These are phyloP conservation scores for Trichopria drosophilae DNA, from an alignment of 2,888 invertebrate species.

Conservation along the genomic window DNA sequence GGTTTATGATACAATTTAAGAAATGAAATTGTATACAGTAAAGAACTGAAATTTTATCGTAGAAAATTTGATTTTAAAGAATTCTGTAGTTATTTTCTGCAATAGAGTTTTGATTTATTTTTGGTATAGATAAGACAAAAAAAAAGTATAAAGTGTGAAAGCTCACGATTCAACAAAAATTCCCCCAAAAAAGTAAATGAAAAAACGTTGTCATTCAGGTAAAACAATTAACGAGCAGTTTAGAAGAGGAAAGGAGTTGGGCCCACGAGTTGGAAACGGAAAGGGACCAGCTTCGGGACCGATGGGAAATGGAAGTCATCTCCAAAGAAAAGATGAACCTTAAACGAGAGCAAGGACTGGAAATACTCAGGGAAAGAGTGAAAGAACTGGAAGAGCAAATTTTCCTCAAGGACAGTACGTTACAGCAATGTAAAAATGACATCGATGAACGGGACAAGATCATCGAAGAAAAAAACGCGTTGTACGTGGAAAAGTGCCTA, in stretches of 20 bases:
- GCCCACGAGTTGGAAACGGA: slow-evolving; percentile 52
- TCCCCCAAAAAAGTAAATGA: no score
- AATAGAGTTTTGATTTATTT: no score
- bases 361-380: slow-evolving; percentile 44
- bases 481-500: slow-evolving; percentile 49
- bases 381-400: slow-evolving; percentile 50
- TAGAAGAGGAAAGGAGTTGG: slow-evolving; percentile 53
- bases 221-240: slow-evolving; percentile 48
- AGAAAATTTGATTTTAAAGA: no score
- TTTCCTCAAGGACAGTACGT: slow-evolving; percentile 51
- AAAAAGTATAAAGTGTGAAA: not conserved
- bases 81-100: no score
- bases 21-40: no score
- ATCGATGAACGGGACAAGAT: slow-evolving; percentile 49
- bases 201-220: slow-evolving; percentile 39
- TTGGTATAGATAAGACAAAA: no score
- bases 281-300: slow-evolving; percentile 48
- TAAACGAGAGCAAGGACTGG: slow-evolving; percentile 46
- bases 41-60: no score
- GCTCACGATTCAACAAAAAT: no score
- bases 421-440: slow-evolving; percentile 50
- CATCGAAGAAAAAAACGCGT: slow-evolving; percentile 45
- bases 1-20: no score
- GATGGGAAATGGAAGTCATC: slow-evolving; percentile 45
- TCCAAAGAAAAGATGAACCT: slow-evolving; percentile 42